These are phyloP conservation scores for Ginglymostoma cirratum DNA, from an alignment of 2,113 vertebrate species.

Conservation along the genomic window DNA sequence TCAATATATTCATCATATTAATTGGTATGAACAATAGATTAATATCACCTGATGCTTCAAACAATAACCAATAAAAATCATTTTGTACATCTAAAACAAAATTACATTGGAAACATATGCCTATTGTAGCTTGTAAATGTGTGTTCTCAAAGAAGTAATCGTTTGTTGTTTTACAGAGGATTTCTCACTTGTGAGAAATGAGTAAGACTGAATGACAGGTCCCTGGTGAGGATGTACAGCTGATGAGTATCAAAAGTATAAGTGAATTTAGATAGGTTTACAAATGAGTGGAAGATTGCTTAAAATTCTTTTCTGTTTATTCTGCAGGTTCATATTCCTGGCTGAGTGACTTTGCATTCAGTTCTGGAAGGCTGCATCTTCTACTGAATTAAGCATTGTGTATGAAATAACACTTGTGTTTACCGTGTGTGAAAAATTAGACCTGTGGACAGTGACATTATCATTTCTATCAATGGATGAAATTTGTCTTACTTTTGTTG, in stretches of 20 bases:
- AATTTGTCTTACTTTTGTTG: neutral
- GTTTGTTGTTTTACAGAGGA: neutral
- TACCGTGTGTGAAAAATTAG: neutral
- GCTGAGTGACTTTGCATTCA: neutral
- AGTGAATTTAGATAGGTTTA: neutral
- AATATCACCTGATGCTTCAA: neutral
- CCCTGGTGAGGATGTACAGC: neutral
- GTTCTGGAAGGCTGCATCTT: neutral
- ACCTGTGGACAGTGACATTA: conserved; percentile 15
- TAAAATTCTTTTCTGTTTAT: neutral
- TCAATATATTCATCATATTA: neutral
- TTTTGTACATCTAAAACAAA: neutral
- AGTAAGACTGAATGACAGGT: neutral
- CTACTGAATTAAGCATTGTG: neutral
- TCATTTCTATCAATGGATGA: neutral
- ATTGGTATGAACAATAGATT: neutral
- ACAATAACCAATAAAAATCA: neutral
- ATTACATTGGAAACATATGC: neutral
- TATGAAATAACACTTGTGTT: conserved; percentile 9
- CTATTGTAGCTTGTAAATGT: neutral
- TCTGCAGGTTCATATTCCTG: neutral
- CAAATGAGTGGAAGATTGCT: neutral
- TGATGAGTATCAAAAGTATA: neutral
- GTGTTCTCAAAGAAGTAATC: neutral
- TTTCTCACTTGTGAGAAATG: neutral